These are phyloP conservation scores for Neoascia interrupta DNA, from an alignment of 2,888 invertebrate genomes.

Conservation along the genomic window DNA sequence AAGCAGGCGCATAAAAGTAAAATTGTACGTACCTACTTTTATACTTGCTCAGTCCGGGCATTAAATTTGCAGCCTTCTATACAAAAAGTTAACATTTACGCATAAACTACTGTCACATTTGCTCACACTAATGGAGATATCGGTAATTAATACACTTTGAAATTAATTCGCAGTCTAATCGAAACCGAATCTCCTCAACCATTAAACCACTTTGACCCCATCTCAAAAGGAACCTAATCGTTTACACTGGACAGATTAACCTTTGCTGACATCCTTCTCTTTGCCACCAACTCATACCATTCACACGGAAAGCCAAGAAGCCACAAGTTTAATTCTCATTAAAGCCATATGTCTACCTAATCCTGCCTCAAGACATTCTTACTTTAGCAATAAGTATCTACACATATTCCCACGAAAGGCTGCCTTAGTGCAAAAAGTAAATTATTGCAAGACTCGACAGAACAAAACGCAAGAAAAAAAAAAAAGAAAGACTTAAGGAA, in stretches of 20 bases:
- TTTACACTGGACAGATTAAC: conserved; percentile 14
- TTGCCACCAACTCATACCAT: neutral
- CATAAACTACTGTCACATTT: neutral
- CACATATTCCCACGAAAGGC: conserved; percentile 18
- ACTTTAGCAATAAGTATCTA: neutral
- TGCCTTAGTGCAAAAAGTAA: conserved; percentile 7
- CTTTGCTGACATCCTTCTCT: neutral
- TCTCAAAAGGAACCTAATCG: conserved; percentile 33
- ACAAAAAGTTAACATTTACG: too few relatives aligned
- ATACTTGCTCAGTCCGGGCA: too few relatives aligned
- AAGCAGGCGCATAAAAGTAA: too few relatives aligned
- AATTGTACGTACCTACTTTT: too few relatives aligned
- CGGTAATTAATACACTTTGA: too few relatives aligned
- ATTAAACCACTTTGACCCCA: neutral
- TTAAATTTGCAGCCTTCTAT: too few relatives aligned
- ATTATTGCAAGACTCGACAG: too few relatives aligned
- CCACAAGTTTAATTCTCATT: conserved; percentile 33
- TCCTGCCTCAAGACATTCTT: conserved; percentile 36
- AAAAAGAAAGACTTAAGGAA: conserved; percentile 29
- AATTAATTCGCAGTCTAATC: neutral
- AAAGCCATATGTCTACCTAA: conserved; percentile 31
- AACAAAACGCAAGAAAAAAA: conserved; percentile 24
- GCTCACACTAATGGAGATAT: neutral
- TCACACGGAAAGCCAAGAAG: conserved; percentile 11
- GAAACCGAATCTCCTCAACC: neutral